Evolutionary conservation across 2,113 vertebrate genomes (phyloP).

Genomic region (Ancistrus triradiatus): DNA sequence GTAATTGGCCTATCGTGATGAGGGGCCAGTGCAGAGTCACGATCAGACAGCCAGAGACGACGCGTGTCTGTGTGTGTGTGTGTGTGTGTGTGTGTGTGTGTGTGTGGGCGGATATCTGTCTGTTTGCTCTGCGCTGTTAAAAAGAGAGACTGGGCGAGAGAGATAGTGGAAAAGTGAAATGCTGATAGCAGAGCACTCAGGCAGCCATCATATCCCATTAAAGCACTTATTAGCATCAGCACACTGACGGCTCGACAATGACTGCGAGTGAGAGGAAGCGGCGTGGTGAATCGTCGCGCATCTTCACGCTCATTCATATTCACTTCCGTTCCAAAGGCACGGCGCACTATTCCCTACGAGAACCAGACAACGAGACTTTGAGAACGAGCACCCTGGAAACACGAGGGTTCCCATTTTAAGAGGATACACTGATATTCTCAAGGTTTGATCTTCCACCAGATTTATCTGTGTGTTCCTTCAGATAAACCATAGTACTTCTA

Average conservation of each 20-base stretch:
- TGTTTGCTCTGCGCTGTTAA: constrained; percentile 34
- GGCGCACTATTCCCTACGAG: background rate
- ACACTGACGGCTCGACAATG: constrained; percentile 28
- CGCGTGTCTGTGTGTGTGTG: constrained; percentile 7
- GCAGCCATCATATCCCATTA: constrained; percentile 41
- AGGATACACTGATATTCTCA: too few species aligned
- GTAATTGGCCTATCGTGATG: constrained; percentile 63
- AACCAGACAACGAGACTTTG: constrained; percentile 12
- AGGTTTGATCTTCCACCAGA: too few species aligned
- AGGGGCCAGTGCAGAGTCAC: constrained; percentile 57
- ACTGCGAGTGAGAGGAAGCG: constrained; percentile 19
- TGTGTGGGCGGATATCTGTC: constrained; percentile 27
- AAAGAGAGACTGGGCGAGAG: constrained; percentile 11
- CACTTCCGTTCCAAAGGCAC: constrained; percentile 13
- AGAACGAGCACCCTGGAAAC: constrained; percentile 7
- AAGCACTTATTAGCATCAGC: constrained; percentile 38
- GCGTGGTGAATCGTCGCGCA: constrained; percentile 6
- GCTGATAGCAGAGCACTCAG: constrained; percentile 25
- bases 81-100: constrained; percentile 19
- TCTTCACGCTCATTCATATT: constrained; percentile 28
- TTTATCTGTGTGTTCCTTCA: too few species aligned
- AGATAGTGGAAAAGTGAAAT: constrained; percentile 5
- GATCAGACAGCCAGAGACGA: constrained; percentile 43
- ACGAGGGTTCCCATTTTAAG: background rate
- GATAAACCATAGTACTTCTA: too few species aligned